These are phyloP conservation scores for Temnothorax rugatulus DNA, from an alignment of 2,888 invertebrate species.

Conservation along the genomic window DNA sequence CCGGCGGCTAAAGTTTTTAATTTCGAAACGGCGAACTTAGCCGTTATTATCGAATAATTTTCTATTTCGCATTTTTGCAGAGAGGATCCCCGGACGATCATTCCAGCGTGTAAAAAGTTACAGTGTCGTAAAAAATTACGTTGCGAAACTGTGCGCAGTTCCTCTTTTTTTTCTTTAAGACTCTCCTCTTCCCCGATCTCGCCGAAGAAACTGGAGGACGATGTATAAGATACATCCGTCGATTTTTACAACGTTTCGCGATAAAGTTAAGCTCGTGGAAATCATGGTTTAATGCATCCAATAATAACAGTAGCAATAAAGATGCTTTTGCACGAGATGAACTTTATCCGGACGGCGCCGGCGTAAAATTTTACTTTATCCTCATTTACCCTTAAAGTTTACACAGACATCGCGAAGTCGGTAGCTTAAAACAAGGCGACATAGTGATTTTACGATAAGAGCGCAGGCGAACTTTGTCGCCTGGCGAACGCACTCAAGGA, in stretches of 20 bases:
- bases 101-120: conserved; percentile 29
- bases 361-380: background rate
- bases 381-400: conserved; percentile 21
- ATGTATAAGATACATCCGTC: background rate
- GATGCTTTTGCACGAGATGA: background rate
- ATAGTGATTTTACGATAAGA: conserved; percentile 21
- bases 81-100: background rate
- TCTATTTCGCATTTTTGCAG: conserved; percentile 30
- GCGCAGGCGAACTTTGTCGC: conserved; percentile 11
- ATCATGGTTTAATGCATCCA: background rate
- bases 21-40: conserved; percentile 23
- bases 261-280: background rate
- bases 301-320: background rate
- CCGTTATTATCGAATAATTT: conserved; percentile 49
- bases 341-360: background rate
- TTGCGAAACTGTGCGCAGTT: conserved; percentile 8
- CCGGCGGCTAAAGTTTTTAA: conserved; percentile 41
- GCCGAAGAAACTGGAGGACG: background rate
- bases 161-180: background rate
- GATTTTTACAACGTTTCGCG: conserved; percentile 9
- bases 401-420: conserved; percentile 6
- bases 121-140: conserved; percentile 33
- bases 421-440: background rate
- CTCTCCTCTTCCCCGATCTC: background rate
- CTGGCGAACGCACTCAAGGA: conserved; percentile 2